These are phyloP conservation scores for Acromyrmex heyeri DNA, from an alignment of 1,140 invertebrate genomes.

Conservation along the genomic window DNA sequence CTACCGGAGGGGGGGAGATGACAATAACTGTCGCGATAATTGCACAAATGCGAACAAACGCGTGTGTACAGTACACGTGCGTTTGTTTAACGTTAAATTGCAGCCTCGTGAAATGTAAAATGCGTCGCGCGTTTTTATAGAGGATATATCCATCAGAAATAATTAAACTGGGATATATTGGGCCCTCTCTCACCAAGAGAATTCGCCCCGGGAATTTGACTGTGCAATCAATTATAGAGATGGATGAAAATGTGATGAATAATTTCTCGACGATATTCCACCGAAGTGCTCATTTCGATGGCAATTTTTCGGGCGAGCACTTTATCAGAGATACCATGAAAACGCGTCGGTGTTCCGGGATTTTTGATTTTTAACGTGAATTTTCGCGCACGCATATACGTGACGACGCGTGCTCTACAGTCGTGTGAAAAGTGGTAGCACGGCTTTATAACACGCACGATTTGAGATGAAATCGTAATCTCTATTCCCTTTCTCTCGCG, in stretches of 20 bases:
- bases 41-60: not conserved
- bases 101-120: conserved; percentile 2
- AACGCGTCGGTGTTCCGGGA: not conserved
- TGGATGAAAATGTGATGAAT: conserved; percentile 34
- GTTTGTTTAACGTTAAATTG: conserved; percentile 28
- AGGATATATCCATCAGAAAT: conserved; percentile 40
- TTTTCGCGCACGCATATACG: not conserved
- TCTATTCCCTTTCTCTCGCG: not conserved
- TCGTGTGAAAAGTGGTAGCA: not conserved
- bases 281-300: conserved; percentile 20
- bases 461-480: conserved; percentile 59
- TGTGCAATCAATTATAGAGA: conserved; percentile 43
- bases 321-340: not conserved
- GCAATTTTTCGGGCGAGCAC: conserved; percentile 7
- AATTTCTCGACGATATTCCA: conserved; percentile 40
- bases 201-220: conserved; percentile 20
- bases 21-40: conserved; percentile 26
- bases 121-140: not conserved
- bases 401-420: no score
- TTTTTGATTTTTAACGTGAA: conserved; percentile 37
- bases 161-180: conserved; percentile 29
- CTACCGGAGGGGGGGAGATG: not conserved
- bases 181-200: not conserved
- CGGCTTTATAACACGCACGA: conserved; percentile 23
- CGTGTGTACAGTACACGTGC: no score